Conservation (phyloP, 2,888 invertebrate species). For the Mechanitis messenoides region DNA sequence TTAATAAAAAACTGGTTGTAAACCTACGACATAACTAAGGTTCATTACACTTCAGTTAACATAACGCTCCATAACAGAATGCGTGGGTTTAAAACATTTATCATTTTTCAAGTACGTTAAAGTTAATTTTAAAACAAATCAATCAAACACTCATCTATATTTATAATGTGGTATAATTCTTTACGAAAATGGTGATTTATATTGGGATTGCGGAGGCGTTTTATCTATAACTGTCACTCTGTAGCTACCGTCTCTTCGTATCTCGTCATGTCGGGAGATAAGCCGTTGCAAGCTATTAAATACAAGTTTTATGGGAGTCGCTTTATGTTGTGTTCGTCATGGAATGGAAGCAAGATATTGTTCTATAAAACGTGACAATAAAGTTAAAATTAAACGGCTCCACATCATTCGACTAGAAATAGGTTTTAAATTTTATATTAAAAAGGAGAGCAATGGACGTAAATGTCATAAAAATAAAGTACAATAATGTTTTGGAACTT, state of each 20-base stretch:
- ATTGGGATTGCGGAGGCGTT: conserved; percentile 33
- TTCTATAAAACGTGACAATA: conserved; percentile 19
- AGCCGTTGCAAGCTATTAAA: conserved; percentile 42
- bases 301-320: conserved; percentile 42
- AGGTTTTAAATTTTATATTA: too few species aligned
- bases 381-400: conserved; percentile 8
- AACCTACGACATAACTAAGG: conserved; percentile 16
- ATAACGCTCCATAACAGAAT: conserved; percentile 14
- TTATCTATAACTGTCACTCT: conserved; percentile 55
- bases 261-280: conserved; percentile 53
- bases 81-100: conserved; percentile 13
- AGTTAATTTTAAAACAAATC: neutral
- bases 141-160: neutral
- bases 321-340: conserved; percentile 21
- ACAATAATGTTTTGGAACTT: neutral
- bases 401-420: neutral
- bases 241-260: conserved; percentile 42
- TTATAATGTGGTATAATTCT: conserved; percentile 27
- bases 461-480: neutral
- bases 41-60: conserved; percentile 23
- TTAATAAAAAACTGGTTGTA: conserved; percentile 15
- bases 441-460: too few species aligned
- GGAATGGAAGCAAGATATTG: conserved; percentile 22
- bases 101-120: conserved; percentile 16
- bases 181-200: conserved; percentile 28